Evolutionary conservation across 2,797 vertebrate genomes (phyloP).

Genomic region (Melanotaenia maccullochi): DNA sequence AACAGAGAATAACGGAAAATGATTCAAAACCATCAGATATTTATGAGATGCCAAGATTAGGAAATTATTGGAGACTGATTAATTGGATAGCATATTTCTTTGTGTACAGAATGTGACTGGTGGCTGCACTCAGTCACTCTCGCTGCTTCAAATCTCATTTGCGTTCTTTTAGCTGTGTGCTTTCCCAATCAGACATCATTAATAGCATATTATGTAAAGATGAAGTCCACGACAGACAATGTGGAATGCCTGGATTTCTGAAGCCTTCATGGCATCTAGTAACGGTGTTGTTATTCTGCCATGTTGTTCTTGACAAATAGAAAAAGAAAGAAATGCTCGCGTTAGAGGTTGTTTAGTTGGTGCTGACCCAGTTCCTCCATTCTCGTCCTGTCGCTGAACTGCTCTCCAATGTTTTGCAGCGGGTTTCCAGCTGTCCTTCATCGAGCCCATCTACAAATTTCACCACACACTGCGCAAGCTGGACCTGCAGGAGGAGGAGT

Average conservation of each 20-base stretch:
- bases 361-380: background rate
- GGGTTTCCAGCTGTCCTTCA: constrained; percentile 85
- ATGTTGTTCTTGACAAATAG: background rate
- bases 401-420: constrained; percentile 56
- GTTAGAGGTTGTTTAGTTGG: background rate
- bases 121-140: background rate
- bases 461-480: constrained; percentile 81
- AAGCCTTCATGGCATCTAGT: background rate
- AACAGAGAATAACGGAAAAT: background rate
- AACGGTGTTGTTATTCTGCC: background rate
- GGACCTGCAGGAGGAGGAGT: constrained; percentile 84
- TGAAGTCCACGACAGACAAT: background rate
- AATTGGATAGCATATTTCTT: background rate
- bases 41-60: background rate
- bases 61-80: background rate
- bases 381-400: background rate
- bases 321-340: background rate
- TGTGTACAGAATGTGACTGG: background rate
- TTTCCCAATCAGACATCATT: background rate
- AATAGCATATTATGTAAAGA: background rate
- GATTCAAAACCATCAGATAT: background rate
- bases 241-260: background rate
- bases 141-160: background rate
- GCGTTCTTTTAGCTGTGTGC: background rate
- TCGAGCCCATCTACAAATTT: constrained; percentile 85